Conservation (phyloP, 2,888 invertebrate species). For the Protonemura montana region DNA sequence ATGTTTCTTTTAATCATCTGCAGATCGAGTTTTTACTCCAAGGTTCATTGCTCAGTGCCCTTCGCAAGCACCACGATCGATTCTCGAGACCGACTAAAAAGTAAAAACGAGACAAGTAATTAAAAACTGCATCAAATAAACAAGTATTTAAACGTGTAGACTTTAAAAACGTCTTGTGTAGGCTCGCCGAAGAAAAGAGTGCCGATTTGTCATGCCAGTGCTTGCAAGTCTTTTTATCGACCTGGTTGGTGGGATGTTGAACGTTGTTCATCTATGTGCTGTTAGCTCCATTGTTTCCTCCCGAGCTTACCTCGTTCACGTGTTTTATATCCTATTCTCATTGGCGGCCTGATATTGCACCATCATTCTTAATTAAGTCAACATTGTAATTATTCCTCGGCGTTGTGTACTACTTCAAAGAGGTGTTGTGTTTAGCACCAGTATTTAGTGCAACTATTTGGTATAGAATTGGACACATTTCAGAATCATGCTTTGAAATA, state of each 20-base stretch:
- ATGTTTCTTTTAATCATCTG: background rate
- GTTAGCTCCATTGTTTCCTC: background rate
- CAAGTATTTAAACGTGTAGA: background rate
- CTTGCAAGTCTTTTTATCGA: background rate
- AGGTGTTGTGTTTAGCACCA: background rate
- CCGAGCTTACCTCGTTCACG: background rate
- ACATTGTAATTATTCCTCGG: background rate
- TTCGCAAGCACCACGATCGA: background rate
- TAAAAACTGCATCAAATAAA: background rate
- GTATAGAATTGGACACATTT: no score
- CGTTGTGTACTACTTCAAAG: background rate
- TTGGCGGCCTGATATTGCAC: background rate
- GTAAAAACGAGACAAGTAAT: background rate
- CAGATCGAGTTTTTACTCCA: background rate
- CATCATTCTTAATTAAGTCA: slow-evolving; percentile 12
- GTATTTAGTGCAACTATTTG: background rate
- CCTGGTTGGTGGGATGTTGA: background rate
- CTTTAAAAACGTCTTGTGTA: background rate
- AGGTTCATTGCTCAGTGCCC: background rate
- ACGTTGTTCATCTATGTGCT: background rate
- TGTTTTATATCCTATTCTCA: background rate
- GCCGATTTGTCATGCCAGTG: background rate
- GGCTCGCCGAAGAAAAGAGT: background rate
- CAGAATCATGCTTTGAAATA: no score
- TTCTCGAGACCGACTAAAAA: background rate